Percentiles rank a stretch among this genome's conserved stretches.
These are phyloP conservation scores for Piprites chloris DNA, from an alignment of 2,113 vertebrate genomes.

Conservation along the genomic window DNA sequence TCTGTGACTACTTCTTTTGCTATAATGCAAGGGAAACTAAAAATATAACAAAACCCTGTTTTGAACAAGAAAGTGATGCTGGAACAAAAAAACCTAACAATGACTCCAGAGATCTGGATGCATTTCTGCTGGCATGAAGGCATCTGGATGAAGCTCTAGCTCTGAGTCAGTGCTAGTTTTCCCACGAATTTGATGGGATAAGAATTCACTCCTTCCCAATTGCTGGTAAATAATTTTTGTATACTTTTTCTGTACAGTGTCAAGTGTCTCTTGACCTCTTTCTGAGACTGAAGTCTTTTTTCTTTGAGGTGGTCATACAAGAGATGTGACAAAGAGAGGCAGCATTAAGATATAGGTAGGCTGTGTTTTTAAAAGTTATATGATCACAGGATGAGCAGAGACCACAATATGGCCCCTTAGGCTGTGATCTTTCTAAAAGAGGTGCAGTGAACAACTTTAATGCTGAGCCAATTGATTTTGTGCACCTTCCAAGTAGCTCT, in stretches of 20 bases:
- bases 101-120: neutral
- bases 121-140: neutral
- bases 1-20: neutral
- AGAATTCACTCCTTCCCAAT: neutral
- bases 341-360: neutral
- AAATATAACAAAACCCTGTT: neutral
- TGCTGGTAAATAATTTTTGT: neutral
- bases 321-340: neutral
- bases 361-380: neutral
- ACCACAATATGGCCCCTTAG: neutral
- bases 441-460: neutral
- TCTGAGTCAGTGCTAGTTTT: neutral
- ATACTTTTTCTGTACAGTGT: neutral
- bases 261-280: neutral
- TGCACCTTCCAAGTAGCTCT: neutral
- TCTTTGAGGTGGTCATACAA: neutral
- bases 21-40: neutral
- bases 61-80: neutral
- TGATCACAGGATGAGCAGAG: neutral
- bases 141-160: neutral
- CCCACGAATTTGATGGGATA: neutral
- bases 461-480: neutral
- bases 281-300: neutral
- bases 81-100: neutral
- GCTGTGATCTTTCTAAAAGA: neutral